Evolutionary conservation across 2,888 invertebrate genomes (phyloP).

Genomic region (Acanthacorydalis orientalis): DNA sequence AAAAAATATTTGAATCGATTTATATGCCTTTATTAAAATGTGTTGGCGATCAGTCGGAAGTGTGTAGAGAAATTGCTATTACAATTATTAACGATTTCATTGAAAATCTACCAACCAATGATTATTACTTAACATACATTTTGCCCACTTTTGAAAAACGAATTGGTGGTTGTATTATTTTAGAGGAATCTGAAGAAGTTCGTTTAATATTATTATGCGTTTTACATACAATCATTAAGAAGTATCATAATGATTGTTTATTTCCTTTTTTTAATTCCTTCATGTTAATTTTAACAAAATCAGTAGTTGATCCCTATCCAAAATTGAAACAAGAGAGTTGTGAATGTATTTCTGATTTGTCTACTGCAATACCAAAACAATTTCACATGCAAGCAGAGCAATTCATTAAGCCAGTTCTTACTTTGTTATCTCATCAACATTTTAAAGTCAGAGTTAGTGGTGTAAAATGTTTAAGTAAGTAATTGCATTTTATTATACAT

Average conservation of each 20-base stretch:
- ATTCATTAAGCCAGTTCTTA: slow-evolving; percentile 54
- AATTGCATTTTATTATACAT: neutral
- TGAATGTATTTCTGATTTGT: slow-evolving; percentile 46
- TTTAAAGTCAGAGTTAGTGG: slow-evolving; percentile 60
- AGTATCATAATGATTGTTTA: slow-evolving; percentile 41
- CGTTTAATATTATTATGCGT: slow-evolving; percentile 50
- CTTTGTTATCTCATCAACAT: slow-evolving; percentile 66
- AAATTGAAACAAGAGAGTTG: slow-evolving; percentile 68
- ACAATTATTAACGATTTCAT: slow-evolving; percentile 38
- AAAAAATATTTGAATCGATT: slow-evolving; percentile 24
- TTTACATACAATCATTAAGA: slow-evolving; percentile 44
- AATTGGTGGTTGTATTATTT: slow-evolving; percentile 57
- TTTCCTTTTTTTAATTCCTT: slow-evolving; percentile 59
- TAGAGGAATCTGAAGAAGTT: slow-evolving; percentile 66
- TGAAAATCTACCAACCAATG: slow-evolving; percentile 40
- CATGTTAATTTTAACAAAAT: slow-evolving; percentile 51
- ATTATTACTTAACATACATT: slow-evolving; percentile 57
- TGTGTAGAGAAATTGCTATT: slow-evolving; percentile 41
- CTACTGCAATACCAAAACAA: slow-evolving; percentile 42
- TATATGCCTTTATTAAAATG: slow-evolving; percentile 28
- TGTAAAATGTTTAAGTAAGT: slow-evolving; percentile 51
- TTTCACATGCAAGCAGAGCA: slow-evolving; percentile 62
- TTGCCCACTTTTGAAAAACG: slow-evolving; percentile 60
- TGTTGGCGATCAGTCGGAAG: slow-evolving; percentile 40
- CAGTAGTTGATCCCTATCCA: slow-evolving; percentile 61